A percentile compares a stretch with the other conserved stretches of the same genome.
These are phyloP conservation scores for Sterna hirundo DNA, from an alignment of 2,113 vertebrate species.

Conservation along the genomic window DNA sequence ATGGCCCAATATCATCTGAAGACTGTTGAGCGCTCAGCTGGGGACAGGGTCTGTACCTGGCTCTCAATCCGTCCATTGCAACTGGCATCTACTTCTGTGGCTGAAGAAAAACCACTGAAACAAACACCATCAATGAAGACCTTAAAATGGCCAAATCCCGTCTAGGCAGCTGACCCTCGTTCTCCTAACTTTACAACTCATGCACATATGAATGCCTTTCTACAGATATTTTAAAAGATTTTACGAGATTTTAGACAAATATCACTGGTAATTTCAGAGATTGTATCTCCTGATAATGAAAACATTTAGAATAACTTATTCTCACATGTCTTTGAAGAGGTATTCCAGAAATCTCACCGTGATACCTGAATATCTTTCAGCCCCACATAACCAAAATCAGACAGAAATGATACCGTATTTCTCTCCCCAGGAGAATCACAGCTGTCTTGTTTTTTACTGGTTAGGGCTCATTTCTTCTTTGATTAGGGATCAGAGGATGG, in stretches of 20 bases:
- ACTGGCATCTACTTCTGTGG: background rate
- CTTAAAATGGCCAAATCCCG: background rate
- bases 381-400: background rate
- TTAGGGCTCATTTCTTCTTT: background rate
- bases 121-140: background rate
- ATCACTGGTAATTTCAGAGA: background rate
- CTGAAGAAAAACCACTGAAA: background rate
- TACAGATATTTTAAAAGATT: background rate
- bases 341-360: background rate
- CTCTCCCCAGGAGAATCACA: background rate
- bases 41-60: background rate
- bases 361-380: background rate
- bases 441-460: background rate
- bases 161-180: background rate
- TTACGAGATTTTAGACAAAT: background rate
- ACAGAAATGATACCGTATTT: background rate
- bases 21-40: background rate
- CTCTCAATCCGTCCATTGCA: background rate
- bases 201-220: background rate
- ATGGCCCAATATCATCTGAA: background rate
- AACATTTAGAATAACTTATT: background rate
- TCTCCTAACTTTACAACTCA: background rate
- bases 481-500: background rate
- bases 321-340: background rate
- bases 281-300: background rate